A percentile compares a stretch with the other conserved stretches of the same genome.
phyloP scores from a whole-genome alignment of 1,140 invertebrate species.

The Gryon sp. region DNA sequence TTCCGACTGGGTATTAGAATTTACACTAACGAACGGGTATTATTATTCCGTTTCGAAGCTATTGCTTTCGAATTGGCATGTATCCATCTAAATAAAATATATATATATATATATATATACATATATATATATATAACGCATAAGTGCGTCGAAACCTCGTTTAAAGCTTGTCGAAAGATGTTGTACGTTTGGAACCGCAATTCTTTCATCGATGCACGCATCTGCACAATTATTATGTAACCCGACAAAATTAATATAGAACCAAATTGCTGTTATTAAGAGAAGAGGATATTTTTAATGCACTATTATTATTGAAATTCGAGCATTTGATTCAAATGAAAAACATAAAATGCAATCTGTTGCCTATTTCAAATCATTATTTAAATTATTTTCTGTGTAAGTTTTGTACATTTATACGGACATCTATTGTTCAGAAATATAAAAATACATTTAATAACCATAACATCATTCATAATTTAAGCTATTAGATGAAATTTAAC shows the following conservation, averaged over 20 bases:
- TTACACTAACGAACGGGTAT: slow-evolving; percentile 68
- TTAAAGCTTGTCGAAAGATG: slow-evolving; percentile 45
- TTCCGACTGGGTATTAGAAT: slow-evolving; percentile 72
- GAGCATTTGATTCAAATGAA: slow-evolving; percentile 8
- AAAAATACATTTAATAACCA: too few relatives aligned
- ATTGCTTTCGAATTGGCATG: slow-evolving; percentile 63
- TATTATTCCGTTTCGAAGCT: slow-evolving; percentile 65
- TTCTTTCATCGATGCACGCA: slow-evolving; percentile 55
- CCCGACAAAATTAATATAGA: slow-evolving; percentile 44
- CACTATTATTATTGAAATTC: slow-evolving; percentile 16
- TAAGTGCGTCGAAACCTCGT: slow-evolving; percentile 54
- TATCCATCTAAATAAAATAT: slow-evolving; percentile 57
- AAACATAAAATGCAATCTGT: neutral
- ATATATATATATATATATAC: slow-evolving; percentile 52
- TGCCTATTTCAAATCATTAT: too few relatives aligned
- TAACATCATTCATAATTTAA: slow-evolving; percentile 2
- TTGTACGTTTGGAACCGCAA: slow-evolving; percentile 31
- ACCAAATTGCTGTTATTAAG: slow-evolving; percentile 46
- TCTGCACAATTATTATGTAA: slow-evolving; percentile 48
- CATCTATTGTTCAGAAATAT: too few relatives aligned
- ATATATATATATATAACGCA: neutral
- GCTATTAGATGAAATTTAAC: too few relatives aligned
- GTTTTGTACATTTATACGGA: too few relatives aligned
- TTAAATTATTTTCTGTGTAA: too few relatives aligned
- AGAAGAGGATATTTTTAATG: slow-evolving; percentile 40